Evolutionary conservation across 2,888 invertebrate genomes (phyloP).

Genomic region (Incurvaria masculella): DNA sequence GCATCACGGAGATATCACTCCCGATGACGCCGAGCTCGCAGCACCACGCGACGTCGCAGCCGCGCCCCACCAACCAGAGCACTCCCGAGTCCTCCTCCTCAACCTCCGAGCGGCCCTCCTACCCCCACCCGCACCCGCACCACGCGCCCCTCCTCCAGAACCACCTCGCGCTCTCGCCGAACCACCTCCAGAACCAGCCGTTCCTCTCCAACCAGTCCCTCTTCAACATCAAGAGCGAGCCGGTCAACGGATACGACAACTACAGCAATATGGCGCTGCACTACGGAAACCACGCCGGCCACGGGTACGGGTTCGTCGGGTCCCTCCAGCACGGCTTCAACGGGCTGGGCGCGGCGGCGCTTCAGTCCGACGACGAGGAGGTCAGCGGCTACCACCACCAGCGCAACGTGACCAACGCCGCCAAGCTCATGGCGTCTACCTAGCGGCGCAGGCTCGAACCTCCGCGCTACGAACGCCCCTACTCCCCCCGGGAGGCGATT

Average conservation of each 20-base stretch:
- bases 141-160: slow-evolving; percentile 21
- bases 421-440: slow-evolving; percentile 81
- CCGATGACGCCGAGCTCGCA: slow-evolving; percentile 28
- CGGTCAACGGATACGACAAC: slow-evolving; percentile 30
- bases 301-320: slow-evolving; percentile 4
- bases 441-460: slow-evolving; percentile 46
- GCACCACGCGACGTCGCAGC: slow-evolving; percentile 16
- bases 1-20: slow-evolving; percentile 44
- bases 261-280: slow-evolving; percentile 27
- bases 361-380: slow-evolving; percentile 49
- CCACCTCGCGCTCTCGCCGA: slow-evolving; percentile 14
- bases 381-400: slow-evolving; percentile 77
- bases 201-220: slow-evolving; percentile 37
- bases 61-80: slow-evolving; percentile 31
- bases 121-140: slow-evolving; percentile 18
- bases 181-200: slow-evolving; percentile 16
- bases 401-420: slow-evolving; percentile 80
- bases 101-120: slow-evolving; percentile 35
- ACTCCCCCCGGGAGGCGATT: too few relatives aligned
- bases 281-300: slow-evolving; percentile 16
- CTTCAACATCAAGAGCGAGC: slow-evolving; percentile 51
- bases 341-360: slow-evolving; percentile 26
- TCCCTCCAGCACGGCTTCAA: slow-evolving; percentile 31
- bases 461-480: too few relatives aligned
- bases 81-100: slow-evolving; percentile 23